A percentile compares a stretch with the other conserved stretches of the same genome.
phyloP scores from a whole-genome alignment of 2,888 invertebrate species.

The Argyresthia goedartella region DNA sequence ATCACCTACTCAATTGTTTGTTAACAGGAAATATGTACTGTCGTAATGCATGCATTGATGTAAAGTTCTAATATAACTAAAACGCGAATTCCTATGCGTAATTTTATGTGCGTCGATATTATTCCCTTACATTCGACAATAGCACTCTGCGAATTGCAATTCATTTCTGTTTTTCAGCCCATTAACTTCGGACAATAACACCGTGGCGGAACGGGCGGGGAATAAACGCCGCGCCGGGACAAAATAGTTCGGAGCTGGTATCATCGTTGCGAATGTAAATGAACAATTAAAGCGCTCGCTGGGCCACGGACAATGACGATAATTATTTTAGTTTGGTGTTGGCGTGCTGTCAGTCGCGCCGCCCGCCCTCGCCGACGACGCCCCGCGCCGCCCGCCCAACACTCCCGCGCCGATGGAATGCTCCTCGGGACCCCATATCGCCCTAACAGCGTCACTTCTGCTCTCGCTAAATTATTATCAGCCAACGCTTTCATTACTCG shows the following conservation, averaged over 20 bases:
- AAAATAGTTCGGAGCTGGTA: constrained; percentile 67
- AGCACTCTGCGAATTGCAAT: constrained; percentile 54
- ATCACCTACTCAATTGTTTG: no score
- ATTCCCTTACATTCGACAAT: constrained; percentile 13
- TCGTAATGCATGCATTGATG: no score
- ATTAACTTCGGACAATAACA: constrained; percentile 64
- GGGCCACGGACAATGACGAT: constrained; percentile 67
- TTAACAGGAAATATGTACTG: no score
- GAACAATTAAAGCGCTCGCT: constrained; percentile 68
- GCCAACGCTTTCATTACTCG: constrained; percentile 65
- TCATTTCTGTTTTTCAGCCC: constrained; percentile 66
- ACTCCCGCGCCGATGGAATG: constrained; percentile 33
- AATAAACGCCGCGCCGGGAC: constrained; percentile 45
- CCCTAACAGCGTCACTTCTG: constrained; percentile 69
- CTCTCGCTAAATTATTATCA: constrained; percentile 70
- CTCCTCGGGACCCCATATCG: constrained; percentile 47
- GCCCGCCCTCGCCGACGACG: constrained; percentile 23
- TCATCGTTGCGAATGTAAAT: constrained; percentile 70
- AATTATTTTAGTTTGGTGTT: constrained; percentile 70
- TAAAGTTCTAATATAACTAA: no score
- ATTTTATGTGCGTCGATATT: background rate
- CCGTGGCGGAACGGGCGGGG: constrained; percentile 47
- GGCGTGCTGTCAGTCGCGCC: constrained; percentile 53
- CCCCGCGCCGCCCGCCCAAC: constrained; percentile 26
- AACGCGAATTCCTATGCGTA: background rate